Evolutionary conservation across 2,797 vertebrate species (phyloP).

Genomic region (Nyctibius grandis): DNA sequence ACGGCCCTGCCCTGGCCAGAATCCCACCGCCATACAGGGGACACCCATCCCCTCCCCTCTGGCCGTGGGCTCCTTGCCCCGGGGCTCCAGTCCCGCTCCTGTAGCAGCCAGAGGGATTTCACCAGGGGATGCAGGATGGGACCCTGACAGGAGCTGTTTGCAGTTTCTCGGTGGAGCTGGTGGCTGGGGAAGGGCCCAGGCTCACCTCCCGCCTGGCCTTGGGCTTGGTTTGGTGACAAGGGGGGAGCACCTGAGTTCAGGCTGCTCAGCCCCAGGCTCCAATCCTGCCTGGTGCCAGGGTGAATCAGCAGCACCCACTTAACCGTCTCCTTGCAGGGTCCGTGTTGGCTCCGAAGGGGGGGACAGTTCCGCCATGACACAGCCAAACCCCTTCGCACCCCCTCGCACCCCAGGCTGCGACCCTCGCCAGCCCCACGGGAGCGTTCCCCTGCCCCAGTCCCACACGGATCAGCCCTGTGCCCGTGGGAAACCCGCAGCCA

Average conservation of each 20-base stretch:
- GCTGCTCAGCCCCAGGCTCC: background rate
- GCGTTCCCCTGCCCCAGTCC: background rate
- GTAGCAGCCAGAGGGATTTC: background rate
- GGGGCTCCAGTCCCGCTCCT: background rate
- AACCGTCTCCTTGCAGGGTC: background rate
- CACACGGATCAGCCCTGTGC: fast-evolving
- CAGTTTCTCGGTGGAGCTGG: fast-evolving
- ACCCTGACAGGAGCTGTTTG: background rate
- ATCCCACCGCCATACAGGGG: fast-evolving
- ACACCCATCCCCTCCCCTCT: fast-evolving
- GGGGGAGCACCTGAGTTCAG: background rate
- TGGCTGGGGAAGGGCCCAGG: background rate
- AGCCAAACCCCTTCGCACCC: background rate
- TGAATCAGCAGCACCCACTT: constrained; percentile 46
- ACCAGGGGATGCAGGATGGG: background rate
- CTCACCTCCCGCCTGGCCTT: background rate
- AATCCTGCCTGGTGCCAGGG: background rate
- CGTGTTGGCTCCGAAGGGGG: background rate
- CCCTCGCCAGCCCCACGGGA: fast-evolving
- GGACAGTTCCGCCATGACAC: fast-evolving
- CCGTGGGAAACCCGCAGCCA: fast-evolving
- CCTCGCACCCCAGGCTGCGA: background rate
- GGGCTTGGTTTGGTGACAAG: background rate
- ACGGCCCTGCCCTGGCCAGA: background rate
- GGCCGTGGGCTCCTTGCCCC: background rate